phyloP scores from a whole-genome alignment of 2,797 vertebrate species.

The Xerus rutilus region DNA sequence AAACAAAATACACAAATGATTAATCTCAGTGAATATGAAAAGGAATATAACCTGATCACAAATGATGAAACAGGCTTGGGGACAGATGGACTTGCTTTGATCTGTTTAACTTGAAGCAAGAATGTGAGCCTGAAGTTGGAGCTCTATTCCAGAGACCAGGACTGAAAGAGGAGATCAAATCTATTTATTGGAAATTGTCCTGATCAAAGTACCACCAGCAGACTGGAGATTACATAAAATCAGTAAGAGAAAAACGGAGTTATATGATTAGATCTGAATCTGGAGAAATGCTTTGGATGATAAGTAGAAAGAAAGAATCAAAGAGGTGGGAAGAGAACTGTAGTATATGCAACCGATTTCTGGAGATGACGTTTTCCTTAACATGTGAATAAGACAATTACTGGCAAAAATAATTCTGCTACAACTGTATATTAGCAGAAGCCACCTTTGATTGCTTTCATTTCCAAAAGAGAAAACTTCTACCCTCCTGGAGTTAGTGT shows the following conservation, averaged over 20 bases:
- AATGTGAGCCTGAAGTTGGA: not conserved
- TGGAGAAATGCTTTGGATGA: not conserved
- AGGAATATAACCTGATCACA: not conserved
- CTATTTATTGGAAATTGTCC: not conserved
- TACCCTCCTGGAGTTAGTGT: not conserved
- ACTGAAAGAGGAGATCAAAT: not conserved
- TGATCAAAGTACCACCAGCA: not conserved
- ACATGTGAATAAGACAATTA: not conserved
- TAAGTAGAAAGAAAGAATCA: not conserved
- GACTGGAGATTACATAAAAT: not conserved
- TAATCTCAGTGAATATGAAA: not conserved
- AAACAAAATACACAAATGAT: not conserved
- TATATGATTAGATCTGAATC: not conserved
- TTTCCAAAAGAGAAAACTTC: not conserved
- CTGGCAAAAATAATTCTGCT: not conserved
- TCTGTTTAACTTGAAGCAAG: not conserved
- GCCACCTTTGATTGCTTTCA: not conserved
- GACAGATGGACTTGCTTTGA: not conserved
- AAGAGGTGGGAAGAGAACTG: not conserved
- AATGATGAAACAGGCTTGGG: not conserved
- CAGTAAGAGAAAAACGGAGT: not conserved
- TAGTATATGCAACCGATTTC: not conserved
- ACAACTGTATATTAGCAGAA: not conserved
- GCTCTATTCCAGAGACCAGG: not conserved
- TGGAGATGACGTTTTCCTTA: not conserved